phyloP scores from a whole-genome alignment of 1,140 invertebrate species.

The Drosophila ambigua region DNA sequence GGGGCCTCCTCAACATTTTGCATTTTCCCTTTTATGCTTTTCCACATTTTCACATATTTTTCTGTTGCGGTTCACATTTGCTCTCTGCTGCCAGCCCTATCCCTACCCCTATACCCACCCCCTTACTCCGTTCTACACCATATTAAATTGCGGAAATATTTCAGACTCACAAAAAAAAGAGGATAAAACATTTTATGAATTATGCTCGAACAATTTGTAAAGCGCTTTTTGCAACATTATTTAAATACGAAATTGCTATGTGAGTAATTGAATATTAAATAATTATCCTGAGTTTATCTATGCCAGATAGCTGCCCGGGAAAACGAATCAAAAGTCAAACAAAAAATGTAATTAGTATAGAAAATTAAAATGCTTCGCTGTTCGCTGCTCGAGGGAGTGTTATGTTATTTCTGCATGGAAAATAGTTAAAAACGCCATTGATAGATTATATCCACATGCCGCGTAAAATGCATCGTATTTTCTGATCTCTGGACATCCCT shows the following conservation, averaged over 20 bases:
- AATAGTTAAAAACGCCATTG: conserved; percentile 10
- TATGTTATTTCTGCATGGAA: not conserved
- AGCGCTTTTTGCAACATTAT: conserved; percentile 38
- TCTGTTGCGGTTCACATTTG: conserved; percentile 10
- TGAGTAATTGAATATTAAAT: conserved; percentile 66
- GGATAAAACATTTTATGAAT: conserved; percentile 45
- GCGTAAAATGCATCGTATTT: too few relatives aligned
- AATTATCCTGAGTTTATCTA: conserved; percentile 58
- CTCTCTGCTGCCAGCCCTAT: conserved; percentile 2
- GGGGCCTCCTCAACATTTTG: conserved; percentile 11
- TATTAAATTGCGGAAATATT: conserved; percentile 37
- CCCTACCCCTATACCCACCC: not conserved
- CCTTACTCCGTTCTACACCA: conserved; percentile 3
- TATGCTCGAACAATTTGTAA: conserved; percentile 49
- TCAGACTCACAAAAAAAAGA: conserved; percentile 6
- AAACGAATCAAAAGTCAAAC: conserved; percentile 5
- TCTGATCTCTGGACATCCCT: not conserved
- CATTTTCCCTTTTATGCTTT: conserved; percentile 29
- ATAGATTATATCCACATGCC: not conserved
- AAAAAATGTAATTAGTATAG: conserved; percentile 31
- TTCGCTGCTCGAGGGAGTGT: too few relatives aligned
- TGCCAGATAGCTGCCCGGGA: conserved; percentile 2
- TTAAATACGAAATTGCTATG: conserved; percentile 54
- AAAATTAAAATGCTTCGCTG: conserved; percentile 12
- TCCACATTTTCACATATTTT: conserved; percentile 39